Conservation (phyloP, 2,888 invertebrate genomes). For the Catocala fraxini region DNA sequence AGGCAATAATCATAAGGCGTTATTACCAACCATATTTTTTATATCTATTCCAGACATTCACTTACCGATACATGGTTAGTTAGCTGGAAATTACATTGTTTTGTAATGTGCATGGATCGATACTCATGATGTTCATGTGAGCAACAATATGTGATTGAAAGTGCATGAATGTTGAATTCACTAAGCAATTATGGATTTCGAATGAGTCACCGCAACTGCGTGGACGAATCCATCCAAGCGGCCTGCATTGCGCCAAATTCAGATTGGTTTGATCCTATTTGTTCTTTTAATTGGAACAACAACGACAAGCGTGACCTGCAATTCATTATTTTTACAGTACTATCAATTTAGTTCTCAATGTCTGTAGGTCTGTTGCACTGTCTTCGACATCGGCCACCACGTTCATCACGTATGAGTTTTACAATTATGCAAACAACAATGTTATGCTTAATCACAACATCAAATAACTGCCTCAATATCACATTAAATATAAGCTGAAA, state of each 20-base stretch:
- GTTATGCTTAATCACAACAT: conserved; percentile 26
- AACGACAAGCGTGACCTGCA: conserved; percentile 52
- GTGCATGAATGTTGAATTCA: conserved; percentile 62
- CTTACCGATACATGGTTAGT: background rate
- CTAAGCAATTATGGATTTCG: conserved; percentile 73
- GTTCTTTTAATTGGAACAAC: conserved; percentile 74
- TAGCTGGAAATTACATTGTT: background rate
- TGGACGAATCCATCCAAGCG: conserved; percentile 72
- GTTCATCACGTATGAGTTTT: conserved; percentile 25
- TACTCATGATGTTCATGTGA: too few relatives aligned
- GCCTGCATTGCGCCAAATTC: conserved; percentile 85
- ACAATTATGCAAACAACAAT: conserved; percentile 45
- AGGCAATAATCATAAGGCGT: too few relatives aligned
- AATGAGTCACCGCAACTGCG: conserved; percentile 76
- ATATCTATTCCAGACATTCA: background rate
- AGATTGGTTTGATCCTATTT: conserved; percentile 75
- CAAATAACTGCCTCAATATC: conserved; percentile 45
- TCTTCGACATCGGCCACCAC: conserved; percentile 13
- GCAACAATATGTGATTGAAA: conserved; percentile 40
- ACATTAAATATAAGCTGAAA: conserved; percentile 22
- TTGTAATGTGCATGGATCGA: background rate
- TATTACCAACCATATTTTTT: background rate
- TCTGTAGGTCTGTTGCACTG: conserved; percentile 2
- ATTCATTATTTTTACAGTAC: conserved; percentile 41
- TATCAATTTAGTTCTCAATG: conserved; percentile 27